Conservation (phyloP, 2,888 invertebrate genomes). For the Fragum whitleyi region DNA sequence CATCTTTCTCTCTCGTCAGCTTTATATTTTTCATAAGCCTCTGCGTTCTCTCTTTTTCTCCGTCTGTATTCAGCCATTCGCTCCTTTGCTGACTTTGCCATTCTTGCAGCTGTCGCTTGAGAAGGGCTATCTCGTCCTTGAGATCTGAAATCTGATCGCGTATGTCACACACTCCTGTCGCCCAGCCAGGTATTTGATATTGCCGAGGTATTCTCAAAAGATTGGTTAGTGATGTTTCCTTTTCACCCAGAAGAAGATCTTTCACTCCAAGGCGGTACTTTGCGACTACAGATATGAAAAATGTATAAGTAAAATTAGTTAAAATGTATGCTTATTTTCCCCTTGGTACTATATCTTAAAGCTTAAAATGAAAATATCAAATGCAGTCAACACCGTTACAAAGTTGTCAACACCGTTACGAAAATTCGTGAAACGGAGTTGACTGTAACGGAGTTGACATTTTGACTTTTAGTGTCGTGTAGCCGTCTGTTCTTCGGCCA, state of each 20-base stretch:
- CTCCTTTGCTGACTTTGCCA: background rate
- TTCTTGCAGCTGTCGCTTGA: background rate
- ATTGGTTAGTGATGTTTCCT: too few species aligned
- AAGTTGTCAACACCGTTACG: background rate
- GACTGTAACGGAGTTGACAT: background rate
- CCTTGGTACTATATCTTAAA: too few species aligned
- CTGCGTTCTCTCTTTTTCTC: background rate
- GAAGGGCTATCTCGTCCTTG: background rate
- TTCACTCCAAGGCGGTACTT: too few species aligned
- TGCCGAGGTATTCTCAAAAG: background rate
- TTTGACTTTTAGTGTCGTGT: too few species aligned
- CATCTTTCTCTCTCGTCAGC: background rate
- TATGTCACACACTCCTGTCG: background rate
- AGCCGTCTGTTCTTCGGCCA: too few species aligned
- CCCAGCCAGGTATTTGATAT: background rate
- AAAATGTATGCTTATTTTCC: too few species aligned
- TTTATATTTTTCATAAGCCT: background rate
- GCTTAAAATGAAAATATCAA: background rate
- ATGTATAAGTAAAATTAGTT: too few species aligned
- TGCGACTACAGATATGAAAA: too few species aligned
- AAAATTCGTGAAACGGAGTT: background rate
- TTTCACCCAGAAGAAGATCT: too few species aligned
- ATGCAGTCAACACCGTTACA: background rate
- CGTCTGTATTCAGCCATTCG: background rate
- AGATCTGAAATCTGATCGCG: background rate